Evolutionary conservation across 1,140 invertebrate species (phyloP).

Genomic region (Panonychus citri): DNA sequence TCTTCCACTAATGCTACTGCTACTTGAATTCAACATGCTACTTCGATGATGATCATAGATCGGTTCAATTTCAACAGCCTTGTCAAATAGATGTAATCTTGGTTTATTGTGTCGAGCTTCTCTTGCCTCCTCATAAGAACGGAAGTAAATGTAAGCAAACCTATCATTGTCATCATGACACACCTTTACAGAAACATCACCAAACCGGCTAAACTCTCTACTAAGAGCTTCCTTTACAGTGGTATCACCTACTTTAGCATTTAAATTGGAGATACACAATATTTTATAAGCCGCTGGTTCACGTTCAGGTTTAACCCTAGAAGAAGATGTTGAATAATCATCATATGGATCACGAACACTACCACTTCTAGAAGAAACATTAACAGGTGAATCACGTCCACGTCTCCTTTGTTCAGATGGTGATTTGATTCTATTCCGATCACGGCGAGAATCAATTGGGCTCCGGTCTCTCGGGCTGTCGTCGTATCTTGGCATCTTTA

Average conservation of each 20-base stretch:
- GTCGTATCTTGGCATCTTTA: slow-evolving; percentile 20
- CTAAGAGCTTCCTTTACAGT: slow-evolving; percentile 76
- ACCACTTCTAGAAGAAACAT: neutral
- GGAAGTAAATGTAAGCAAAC: slow-evolving; percentile 83
- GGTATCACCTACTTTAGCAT: slow-evolving; percentile 75
- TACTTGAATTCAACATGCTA: neutral
- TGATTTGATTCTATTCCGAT: slow-evolving; percentile 12
- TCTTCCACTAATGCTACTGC: neutral
- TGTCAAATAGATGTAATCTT: slow-evolving; percentile 74
- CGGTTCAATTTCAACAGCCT: slow-evolving; percentile 71
- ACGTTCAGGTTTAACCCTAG: slow-evolving; percentile 10
- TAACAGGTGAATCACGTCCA: slow-evolving; percentile 7
- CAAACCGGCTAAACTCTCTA: slow-evolving; percentile 82
- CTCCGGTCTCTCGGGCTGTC: slow-evolving; percentile 22
- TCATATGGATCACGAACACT: slow-evolving; percentile 11
- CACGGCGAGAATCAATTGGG: slow-evolving; percentile 19
- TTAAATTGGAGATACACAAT: slow-evolving; percentile 51
- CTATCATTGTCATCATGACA: slow-evolving; percentile 54
- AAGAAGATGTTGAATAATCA: slow-evolving; percentile 15
- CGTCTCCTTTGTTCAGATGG: slow-evolving; percentile 11
- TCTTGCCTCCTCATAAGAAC: slow-evolving; percentile 73
- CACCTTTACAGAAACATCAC: slow-evolving; percentile 77
- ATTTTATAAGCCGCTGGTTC: neutral
- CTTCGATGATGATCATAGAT: slow-evolving; percentile 48
- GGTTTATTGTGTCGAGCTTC: slow-evolving; percentile 85